These are phyloP conservation scores for Nixonia krombeini DNA, from an alignment of 1,140 invertebrate species.

Conservation along the genomic window DNA sequence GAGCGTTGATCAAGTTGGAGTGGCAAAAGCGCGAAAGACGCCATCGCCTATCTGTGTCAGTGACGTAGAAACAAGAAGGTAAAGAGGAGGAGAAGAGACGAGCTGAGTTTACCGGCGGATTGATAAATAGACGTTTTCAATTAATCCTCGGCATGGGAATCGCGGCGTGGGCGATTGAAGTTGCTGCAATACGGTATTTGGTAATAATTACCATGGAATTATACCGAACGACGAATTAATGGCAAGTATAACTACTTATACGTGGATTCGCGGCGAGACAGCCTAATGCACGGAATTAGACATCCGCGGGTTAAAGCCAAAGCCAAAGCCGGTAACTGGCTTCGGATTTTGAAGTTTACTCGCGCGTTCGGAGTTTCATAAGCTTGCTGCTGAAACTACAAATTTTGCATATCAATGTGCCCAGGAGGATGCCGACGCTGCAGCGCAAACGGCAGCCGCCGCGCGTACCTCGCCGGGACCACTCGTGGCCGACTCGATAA, in stretches of 20 bases:
- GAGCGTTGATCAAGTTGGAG: no score
- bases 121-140: no score
- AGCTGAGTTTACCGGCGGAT: no score
- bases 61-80: no score
- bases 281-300: slow-evolving; percentile 11
- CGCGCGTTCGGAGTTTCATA: slow-evolving; percentile 5
- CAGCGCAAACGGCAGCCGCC: no score
- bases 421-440: slow-evolving; percentile 16
- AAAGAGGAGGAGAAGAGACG: no score
- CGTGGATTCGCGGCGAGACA: background rate
- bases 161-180: no score
- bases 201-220: no score
- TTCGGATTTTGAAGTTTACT: slow-evolving; percentile 30
- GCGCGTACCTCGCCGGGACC: slow-evolving; percentile 8
- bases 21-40: no score
- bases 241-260: background rate
- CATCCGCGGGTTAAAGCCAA: slow-evolving; percentile 13
- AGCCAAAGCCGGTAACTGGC: slow-evolving; percentile 23
- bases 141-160: no score
- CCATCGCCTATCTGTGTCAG: no score
- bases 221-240: background rate
- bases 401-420: slow-evolving; percentile 38
- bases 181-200: no score
- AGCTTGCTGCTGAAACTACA: slow-evolving; percentile 23
- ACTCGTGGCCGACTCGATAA: slow-evolving; percentile 23